Conservation (phyloP, 2,797 vertebrate genomes). For the Alfaro cultratus region DNA sequence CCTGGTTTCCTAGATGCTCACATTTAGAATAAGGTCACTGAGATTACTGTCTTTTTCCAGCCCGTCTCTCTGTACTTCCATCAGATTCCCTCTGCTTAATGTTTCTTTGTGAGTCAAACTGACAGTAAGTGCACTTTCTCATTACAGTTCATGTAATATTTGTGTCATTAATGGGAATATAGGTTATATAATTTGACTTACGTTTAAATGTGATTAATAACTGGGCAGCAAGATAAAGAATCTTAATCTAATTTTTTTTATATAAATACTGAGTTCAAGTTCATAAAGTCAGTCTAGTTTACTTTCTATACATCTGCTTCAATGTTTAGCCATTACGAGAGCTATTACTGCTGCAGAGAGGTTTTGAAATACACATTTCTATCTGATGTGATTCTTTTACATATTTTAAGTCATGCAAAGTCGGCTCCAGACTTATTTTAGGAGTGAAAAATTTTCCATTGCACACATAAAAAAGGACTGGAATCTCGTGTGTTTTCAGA, state of each 20-base stretch:
- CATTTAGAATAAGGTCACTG: slow-evolving; percentile 24
- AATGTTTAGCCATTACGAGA: neutral
- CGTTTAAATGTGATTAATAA: neutral
- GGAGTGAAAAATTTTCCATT: neutral
- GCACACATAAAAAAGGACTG: neutral
- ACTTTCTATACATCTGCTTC: neutral
- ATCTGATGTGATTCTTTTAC: neutral
- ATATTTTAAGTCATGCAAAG: neutral
- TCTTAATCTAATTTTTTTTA: neutral
- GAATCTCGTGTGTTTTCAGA: neutral
- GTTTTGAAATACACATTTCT: neutral
- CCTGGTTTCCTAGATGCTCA: slow-evolving; percentile 27
- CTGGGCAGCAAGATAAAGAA: neutral
- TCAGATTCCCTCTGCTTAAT: neutral
- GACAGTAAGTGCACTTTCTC: neutral
- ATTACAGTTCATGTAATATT: neutral
- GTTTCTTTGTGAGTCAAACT: slow-evolving; percentile 6
- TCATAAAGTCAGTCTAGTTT: neutral
- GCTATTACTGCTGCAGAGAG: neutral
- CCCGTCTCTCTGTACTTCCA: neutral
- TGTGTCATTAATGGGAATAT: neutral
- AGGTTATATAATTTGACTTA: neutral
- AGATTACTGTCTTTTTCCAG: slow-evolving; percentile 18
- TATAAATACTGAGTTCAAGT: neutral
- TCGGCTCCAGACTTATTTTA: neutral